These are phyloP conservation scores for Micronycteris hirsuta DNA, from an alignment of 2,113 vertebrate species.

Conservation along the genomic window DNA sequence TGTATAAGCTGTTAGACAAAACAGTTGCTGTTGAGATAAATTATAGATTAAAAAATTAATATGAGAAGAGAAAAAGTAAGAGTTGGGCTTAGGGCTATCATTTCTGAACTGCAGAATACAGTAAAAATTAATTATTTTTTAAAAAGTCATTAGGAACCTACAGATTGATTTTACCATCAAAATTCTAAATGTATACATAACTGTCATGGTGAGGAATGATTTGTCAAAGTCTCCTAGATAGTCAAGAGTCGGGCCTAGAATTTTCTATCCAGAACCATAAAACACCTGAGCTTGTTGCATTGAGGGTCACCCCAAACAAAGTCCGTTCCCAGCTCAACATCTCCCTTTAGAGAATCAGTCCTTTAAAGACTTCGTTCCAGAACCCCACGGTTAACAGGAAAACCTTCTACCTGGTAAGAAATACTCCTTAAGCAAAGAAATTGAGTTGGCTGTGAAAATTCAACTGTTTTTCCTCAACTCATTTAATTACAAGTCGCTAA, in stretches of 20 bases:
- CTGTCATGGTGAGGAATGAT: neutral
- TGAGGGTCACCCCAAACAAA: neutral
- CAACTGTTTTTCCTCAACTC: neutral
- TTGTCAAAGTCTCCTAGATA: neutral
- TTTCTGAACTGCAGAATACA: neutral
- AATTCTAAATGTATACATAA: neutral
- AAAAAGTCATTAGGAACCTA: neutral
- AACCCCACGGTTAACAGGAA: neutral
- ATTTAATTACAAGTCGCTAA: constrained; percentile 42
- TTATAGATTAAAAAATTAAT: neutral
- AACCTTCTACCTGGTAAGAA: neutral
- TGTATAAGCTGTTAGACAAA: neutral
- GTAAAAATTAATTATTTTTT: neutral
- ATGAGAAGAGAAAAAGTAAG: neutral
- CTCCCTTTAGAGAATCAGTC: neutral
- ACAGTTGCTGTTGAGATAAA: neutral
- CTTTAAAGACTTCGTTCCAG: neutral
- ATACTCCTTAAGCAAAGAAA: neutral
- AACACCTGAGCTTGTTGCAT: neutral
- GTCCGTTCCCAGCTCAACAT: neutral
- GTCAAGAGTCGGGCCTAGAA: neutral
- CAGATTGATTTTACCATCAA: neutral
- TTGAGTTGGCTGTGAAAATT: neutral
- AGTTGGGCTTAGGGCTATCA: neutral
- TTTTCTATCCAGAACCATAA: neutral